Conservation (phyloP, 2,797 vertebrate genomes). For the Microcaecilia unicolor region DNA sequence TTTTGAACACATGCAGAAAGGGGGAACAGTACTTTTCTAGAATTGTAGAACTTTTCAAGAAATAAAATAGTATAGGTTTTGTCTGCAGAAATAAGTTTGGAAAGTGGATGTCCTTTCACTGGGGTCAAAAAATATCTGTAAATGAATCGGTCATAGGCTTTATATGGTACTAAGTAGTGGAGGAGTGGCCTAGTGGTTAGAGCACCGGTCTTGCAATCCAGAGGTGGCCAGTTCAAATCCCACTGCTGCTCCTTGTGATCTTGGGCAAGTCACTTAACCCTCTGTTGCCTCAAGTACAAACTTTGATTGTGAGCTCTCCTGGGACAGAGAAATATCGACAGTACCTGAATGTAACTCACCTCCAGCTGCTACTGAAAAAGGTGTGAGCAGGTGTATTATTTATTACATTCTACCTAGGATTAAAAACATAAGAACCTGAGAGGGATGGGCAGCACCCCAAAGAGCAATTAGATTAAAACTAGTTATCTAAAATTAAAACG, state of each 20-base stretch:
- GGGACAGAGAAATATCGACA: too few species aligned
- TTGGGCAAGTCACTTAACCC: too few species aligned
- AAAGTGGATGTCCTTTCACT: constrained; percentile 2
- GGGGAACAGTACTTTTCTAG: too few species aligned
- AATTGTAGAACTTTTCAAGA: constrained; percentile 12
- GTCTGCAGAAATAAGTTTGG: constrained; percentile 3
- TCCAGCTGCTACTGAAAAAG: too few species aligned
- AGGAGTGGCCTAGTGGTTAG: too few species aligned
- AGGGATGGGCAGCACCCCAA: not conserved
- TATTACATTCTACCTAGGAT: not conserved
- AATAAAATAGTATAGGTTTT: constrained; percentile 3
- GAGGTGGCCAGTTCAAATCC: too few species aligned
- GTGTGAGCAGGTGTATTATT: constrained; percentile 1
- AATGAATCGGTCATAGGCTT: constrained; percentile 6
- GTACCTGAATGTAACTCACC: too few species aligned
- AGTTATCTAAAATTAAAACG: constrained; percentile 13
- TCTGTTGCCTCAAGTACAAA: too few species aligned
- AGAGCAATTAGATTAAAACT: constrained; percentile 1
- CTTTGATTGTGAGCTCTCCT: too few species aligned
- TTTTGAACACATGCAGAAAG: too few species aligned
- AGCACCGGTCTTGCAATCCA: too few species aligned
- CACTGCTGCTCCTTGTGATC: too few species aligned
- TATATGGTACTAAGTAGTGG: not conserved
- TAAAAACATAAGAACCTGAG: not conserved
- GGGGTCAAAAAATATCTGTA: not conserved